Evolutionary conservation across 2,797 vertebrate genomes (phyloP), one percentile per base, ranked within the genome.

Genomic region (Anisognathus igniventris): DNA sequence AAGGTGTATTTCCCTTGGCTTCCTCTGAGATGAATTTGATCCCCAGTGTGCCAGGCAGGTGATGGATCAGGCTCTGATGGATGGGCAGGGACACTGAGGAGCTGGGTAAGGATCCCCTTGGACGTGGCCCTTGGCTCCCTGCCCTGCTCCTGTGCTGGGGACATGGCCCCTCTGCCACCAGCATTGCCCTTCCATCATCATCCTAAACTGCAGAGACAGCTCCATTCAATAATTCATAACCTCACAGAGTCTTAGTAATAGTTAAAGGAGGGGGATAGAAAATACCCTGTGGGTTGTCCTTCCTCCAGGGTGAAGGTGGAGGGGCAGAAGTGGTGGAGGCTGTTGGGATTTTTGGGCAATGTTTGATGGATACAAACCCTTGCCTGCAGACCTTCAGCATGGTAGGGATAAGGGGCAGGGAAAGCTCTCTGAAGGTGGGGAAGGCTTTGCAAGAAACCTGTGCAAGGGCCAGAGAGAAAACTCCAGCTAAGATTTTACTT

Each of bases 201-300:
- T 61, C 64, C 74, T 90, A 80, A 96, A 57, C 73, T 39, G 60
- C 94, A 92, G 58, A 92, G 95, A 95, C 96, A 91, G 92, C 94
- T 95, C 80, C 75, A 25, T 92, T 97, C 91, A 97, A 95, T 98
- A 96, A 98, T 97, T 97, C 93, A 98, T 95, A 64, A 33, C 86
- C 71, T 93, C 33, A 10, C 10, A 0, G 23, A 37, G 56, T 5
- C 56, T 56, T 60, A 61, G 22, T 58, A 39, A 27, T 77, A 39
- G 14, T 39, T 39, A 57, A 67, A 79, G 61, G 54, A 56, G 2
- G 20, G 12, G 11, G 5, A 14, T 12, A 7, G 33, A 31, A 6
- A 33, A 3, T 5, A 0, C 27, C 11, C 28, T 86, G 58, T 42
- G 39, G 20, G 42, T 53, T 79, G 44, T 74, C 57, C 71, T 87